phyloP scores from a whole-genome alignment of 2,797 vertebrate genomes.

The Lagodon rhomboides region DNA sequence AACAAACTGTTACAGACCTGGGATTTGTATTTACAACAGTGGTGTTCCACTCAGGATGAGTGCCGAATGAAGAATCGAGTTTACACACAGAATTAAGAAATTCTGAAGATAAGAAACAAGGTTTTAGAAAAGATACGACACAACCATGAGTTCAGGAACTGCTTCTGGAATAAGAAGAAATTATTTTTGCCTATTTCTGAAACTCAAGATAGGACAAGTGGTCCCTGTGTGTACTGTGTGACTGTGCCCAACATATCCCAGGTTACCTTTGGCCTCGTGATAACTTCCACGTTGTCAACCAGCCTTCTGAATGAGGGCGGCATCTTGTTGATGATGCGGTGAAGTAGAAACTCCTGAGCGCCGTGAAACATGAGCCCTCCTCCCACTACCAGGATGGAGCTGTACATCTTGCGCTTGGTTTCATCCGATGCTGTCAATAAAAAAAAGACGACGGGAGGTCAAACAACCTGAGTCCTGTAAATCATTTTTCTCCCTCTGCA shows the following conservation, averaged over 20 bases:
- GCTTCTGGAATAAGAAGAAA: no score
- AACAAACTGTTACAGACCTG: no score
- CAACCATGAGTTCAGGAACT: no score
- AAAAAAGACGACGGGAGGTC: background rate
- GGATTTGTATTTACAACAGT: no score
- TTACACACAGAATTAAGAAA: no score
- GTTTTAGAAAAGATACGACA: no score
- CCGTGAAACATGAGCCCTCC: slow-evolving; percentile 96
- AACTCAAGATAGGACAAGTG: no score
- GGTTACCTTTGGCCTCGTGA: slow-evolving; percentile 96
- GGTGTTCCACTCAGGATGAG: no score
- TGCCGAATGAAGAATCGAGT: no score
- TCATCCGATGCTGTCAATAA: slow-evolving; percentile 93
- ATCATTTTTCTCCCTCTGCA: background rate
- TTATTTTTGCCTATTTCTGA: no score
- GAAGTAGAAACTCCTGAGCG: slow-evolving; percentile 96
- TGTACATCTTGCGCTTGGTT: slow-evolving; percentile 99
- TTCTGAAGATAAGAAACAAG: no score
- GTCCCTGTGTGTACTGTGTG: background rate
- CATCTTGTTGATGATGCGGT: slow-evolving; percentile 99
- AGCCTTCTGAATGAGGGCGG: slow-evolving; percentile 97
- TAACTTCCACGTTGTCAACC: slow-evolving; percentile 97
- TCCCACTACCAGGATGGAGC: slow-evolving; percentile 96
- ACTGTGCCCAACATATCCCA: background rate
- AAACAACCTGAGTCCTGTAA: background rate